Evolutionary conservation across 2,888 invertebrate genomes (phyloP), one percentile per base, ranked within the genome.

Genomic region (Acrocyrtus sp.): DNA sequence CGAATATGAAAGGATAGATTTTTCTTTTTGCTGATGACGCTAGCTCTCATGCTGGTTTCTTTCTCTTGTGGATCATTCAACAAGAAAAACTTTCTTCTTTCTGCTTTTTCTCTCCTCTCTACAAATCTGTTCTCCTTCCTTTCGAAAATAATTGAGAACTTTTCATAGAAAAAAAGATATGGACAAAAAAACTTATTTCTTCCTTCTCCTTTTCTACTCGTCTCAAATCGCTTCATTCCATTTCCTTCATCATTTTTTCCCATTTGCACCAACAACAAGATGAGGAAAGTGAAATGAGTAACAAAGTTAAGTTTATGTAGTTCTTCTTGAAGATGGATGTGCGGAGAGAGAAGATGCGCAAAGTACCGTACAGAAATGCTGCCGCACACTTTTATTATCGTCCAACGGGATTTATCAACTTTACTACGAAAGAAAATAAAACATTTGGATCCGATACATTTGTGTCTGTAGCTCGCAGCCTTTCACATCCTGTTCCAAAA

Each of bases 401-500:
- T 68, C 60, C 60, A 1, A 53, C n/a, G 60, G 69, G 61, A 69
- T 61, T 69, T 61, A 69, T 56, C 53, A 69, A 54, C 27, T 66
- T 66, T 66, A 45, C 50, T 51, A 15, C 17, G 19, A 53, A 63
- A 45, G 43, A 29, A 60, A 47, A 48, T 48, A 63, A 8, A n/a
- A n/a, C n/a, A n/a, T n/a, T n/a, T n/a, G n/a, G n/a, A n/a, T n/a
- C n/a, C n/a, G n/a, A n/a, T n/a, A n/a, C n/a, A n/a, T n/a, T n/a
- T n/a, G n/a, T n/a, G n/a, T n/a, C n/a, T n/a, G n/a, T n/a, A n/a
- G n/a, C n/a, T n/a, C n/a, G n/a, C n/a, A n/a, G n/a, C n/a, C 34
- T 34, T 34, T 34, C 12, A 5, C 34, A 12, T 12, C 5, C 34
- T 34, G 12, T 8, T 8, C 12, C 34, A 34, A 34, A 34, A 34